phyloP scores from a whole-genome alignment of 2,797 vertebrate genomes.

The Tolypeutes matacus region DNA sequence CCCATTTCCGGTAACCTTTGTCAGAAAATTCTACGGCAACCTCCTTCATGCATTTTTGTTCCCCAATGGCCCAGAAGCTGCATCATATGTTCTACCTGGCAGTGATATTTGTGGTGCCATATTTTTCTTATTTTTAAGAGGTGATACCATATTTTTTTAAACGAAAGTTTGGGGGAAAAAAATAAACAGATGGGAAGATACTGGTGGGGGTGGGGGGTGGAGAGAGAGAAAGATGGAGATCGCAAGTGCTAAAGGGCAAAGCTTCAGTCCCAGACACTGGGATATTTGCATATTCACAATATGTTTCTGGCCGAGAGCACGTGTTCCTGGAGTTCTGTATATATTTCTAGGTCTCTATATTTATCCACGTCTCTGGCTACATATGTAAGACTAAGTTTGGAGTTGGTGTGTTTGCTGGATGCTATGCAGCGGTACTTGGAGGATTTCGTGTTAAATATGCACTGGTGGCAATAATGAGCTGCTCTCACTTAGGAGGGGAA shows the following conservation, averaged over 20 bases:
- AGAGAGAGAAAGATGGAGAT: constrained; percentile 84
- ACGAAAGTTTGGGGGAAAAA: constrained; percentile 77
- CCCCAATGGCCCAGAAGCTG: constrained; percentile 70
- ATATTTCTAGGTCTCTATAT: constrained; percentile 89
- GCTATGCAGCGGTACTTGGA: constrained; percentile 82
- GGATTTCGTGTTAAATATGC: constrained; percentile 80
- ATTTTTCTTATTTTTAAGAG: constrained; percentile 87
- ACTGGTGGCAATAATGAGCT: constrained; percentile 61
- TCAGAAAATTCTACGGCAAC: constrained; percentile 79
- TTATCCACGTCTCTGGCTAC: constrained; percentile 89
- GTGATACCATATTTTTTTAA: constrained; percentile 84
- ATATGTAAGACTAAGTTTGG: constrained; percentile 89
- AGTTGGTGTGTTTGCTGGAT: constrained; percentile 85
- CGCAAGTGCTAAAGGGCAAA: constrained; percentile 89
- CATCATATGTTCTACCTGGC: constrained; percentile 84
- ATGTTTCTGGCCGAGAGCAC: constrained; percentile 89
- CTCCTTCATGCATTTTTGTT: constrained; percentile 64
- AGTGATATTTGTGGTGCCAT: constrained; percentile 83
- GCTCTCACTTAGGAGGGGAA: constrained; percentile 34
- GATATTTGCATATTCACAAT: constrained; percentile 90
- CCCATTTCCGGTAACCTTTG: constrained; percentile 86
- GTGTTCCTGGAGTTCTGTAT: constrained; percentile 87
- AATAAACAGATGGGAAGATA: constrained; percentile 88
- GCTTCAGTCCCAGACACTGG: constrained; percentile 87
- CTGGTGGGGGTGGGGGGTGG: constrained; percentile 63